Evolutionary conservation across 1,140 invertebrate genomes (phyloP).

Genomic region (Lordiphosa collinella): DNA sequence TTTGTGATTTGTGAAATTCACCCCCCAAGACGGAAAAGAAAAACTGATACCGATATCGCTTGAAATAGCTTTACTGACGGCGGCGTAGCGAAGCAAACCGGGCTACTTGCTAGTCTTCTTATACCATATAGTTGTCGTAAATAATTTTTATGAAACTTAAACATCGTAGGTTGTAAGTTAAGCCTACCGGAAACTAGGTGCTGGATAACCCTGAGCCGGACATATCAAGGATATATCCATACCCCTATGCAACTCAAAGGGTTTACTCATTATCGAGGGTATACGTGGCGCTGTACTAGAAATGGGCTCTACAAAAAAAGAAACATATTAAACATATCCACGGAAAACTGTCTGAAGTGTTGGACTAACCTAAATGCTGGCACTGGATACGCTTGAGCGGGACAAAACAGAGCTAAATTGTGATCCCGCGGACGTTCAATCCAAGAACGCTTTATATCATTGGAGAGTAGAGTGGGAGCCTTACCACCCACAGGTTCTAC

Average conservation of each 20-base stretch:
- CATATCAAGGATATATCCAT: conserved; percentile 78
- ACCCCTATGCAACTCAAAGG: conserved; percentile 80
- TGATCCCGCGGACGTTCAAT: conserved; percentile 80
- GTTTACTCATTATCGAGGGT: conserved; percentile 80
- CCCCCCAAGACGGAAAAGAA: no score
- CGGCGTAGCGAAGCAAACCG: no score
- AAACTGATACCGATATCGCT: no score
- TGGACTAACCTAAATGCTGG: conserved; percentile 84
- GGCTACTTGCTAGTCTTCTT: no score
- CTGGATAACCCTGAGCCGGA: conserved; percentile 85
- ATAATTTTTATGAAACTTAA: no score
- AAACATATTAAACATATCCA: conserved; percentile 1
- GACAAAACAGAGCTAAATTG: conserved; percentile 80
- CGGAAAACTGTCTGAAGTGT: conserved; percentile 28
- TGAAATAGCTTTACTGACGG: no score
- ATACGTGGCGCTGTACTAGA: conserved; percentile 69
- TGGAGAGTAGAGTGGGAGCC: conserved; percentile 84
- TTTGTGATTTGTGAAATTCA: no score
- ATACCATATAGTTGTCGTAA: no score
- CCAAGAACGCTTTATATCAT: conserved; percentile 82
- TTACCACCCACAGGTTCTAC: conserved; percentile 86
- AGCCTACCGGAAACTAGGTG: conserved; percentile 83
- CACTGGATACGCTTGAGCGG: conserved; percentile 85
- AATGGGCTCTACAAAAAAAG: conserved; percentile 70
- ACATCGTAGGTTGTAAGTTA: conserved; percentile 32